Percentiles rank a stretch among this genome's conserved stretches.
phyloP scores from a whole-genome alignment of 2,113 vertebrate genomes.

The Crotalus viridis region DNA sequence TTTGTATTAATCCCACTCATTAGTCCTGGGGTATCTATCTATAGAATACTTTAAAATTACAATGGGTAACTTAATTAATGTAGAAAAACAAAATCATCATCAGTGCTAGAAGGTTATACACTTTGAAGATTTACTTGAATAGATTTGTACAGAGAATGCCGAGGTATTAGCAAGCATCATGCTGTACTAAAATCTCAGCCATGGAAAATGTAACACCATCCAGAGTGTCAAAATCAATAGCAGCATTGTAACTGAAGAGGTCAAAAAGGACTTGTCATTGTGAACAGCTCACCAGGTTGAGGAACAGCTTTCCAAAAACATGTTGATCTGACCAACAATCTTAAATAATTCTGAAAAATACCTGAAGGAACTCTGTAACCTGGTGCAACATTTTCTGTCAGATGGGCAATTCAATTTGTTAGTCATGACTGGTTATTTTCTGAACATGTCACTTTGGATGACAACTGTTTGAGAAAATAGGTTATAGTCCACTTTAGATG shows the following conservation, averaged over 20 bases:
- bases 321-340: background rate
- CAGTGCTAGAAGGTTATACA: background rate
- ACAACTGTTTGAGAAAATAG: background rate
- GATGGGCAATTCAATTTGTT: background rate
- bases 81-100: background rate
- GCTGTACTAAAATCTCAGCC: background rate
- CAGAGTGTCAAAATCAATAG: background rate
- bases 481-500: background rate
- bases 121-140: background rate
- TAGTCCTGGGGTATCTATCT: background rate
- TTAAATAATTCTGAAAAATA: background rate
- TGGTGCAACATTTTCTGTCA: background rate
- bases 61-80: background rate
- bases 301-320: background rate
- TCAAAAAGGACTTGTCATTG: background rate
- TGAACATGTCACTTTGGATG: background rate
- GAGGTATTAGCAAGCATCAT: background rate
- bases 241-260: background rate
- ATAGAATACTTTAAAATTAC: background rate
- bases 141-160: background rate
- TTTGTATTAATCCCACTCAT: background rate
- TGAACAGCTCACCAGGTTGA: background rate
- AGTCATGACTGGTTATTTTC: background rate
- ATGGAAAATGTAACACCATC: background rate
- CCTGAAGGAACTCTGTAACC: background rate